Evolutionary conservation across 2,113 vertebrate species (phyloP).

Genomic region (Crocuta crocuta): DNA sequence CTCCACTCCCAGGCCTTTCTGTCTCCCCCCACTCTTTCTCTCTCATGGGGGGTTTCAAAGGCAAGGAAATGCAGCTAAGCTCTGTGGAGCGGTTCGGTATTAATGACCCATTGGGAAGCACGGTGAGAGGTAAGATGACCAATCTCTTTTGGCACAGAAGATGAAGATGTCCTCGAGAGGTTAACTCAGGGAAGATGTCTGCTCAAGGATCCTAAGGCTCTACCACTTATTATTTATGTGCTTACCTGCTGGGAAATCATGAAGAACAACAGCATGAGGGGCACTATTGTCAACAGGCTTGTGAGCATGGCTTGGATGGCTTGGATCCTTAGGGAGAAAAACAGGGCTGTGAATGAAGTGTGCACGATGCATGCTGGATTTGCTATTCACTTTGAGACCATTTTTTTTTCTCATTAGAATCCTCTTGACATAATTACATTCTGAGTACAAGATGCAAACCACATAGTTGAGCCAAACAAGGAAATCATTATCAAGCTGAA

Average conservation of each 20-base stretch:
- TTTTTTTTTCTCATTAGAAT: slow-evolving; percentile 7
- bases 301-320: slow-evolving; percentile 68
- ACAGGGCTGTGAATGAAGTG: slow-evolving; percentile 44
- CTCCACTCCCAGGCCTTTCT: not conserved
- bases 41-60: not conserved
- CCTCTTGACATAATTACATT: slow-evolving; percentile 41
- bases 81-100: not conserved
- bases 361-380: not conserved
- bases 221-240: not conserved
- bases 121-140: not conserved
- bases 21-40: not conserved
- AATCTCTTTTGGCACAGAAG: not conserved
- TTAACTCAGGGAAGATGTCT: not conserved
- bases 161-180: not conserved
- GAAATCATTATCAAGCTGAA: not conserved
- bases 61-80: not conserved
- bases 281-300: slow-evolving; percentile 77
- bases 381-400: not conserved
- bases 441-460: not conserved
- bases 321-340: slow-evolving; percentile 81
- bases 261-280: slow-evolving; percentile 90
- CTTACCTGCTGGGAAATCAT: slow-evolving; percentile 95
- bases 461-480: not conserved
- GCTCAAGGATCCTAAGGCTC: not conserved
- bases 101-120: not conserved